Conservation (phyloP, 1,140 invertebrate species). For the Tyrophagus putrescentiae region DNA sequence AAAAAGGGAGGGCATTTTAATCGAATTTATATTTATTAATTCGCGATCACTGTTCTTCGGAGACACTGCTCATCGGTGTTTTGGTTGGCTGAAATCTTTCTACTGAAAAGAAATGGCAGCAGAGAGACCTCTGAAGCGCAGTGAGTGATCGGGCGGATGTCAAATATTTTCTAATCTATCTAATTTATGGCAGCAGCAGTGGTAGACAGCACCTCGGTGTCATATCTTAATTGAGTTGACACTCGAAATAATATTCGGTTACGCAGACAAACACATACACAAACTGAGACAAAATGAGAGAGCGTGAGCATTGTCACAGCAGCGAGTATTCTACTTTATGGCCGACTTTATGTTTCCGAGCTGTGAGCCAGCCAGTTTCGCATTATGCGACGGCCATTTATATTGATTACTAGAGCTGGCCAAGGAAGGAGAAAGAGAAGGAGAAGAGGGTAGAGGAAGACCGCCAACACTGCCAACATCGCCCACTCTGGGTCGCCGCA, state of each 20-base stretch:
- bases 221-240: slow-evolving; percentile 13
- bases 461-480: too few relatives aligned
- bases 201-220: background rate
- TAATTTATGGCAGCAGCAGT: slow-evolving; percentile 6
- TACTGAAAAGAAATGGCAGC: too few relatives aligned
- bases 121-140: background rate
- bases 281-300: too few relatives aligned
- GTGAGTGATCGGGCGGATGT: slow-evolving; percentile 10
- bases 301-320: too few relatives aligned
- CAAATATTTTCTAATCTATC: background rate
- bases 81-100: background rate
- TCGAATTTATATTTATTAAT: slow-evolving; percentile 11
- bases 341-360: slow-evolving; percentile 8
- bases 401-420: slow-evolving; percentile 13
- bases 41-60: background rate
- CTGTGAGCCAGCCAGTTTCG: background rate
- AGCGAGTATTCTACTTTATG: slow-evolving; percentile 10
- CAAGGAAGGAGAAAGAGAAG: too few relatives aligned
- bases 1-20: slow-evolving; percentile 5
- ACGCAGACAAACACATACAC: too few relatives aligned
- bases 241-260: background rate
- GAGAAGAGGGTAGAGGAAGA: too few relatives aligned
- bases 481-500: too few relatives aligned
- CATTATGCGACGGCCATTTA: slow-evolving; percentile 8
- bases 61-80: background rate